phyloP scores from a whole-genome alignment of 1,140 invertebrate genomes.

The Lordiphosa collinella region DNA sequence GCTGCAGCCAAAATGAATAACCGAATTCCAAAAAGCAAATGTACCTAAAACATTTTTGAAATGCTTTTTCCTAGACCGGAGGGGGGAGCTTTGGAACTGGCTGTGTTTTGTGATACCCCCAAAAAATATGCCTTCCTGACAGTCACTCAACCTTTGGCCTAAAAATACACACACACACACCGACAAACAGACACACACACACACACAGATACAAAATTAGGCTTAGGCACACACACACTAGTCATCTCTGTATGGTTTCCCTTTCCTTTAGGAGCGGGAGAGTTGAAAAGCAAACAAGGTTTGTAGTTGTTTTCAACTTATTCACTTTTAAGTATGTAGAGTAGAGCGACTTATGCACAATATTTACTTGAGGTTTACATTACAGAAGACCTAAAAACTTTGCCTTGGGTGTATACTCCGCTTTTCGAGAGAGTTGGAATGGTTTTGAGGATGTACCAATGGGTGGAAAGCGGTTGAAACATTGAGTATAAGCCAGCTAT shows the following conservation, averaged over 20 bases:
- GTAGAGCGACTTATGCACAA: too few species aligned
- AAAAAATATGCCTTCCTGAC: constrained; percentile 4
- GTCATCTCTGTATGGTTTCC: constrained; percentile 9
- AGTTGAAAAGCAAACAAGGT: background rate
- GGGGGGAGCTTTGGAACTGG: background rate
- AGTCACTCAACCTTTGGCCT: constrained; percentile 6
- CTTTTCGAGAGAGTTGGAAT: too few species aligned
- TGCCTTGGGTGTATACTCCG: too few species aligned
- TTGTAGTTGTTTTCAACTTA: background rate
- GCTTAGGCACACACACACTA: constrained; percentile 21
- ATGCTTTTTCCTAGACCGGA: background rate
- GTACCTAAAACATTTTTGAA: too few species aligned
- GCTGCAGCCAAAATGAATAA: constrained; percentile 21
- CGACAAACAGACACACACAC: background rate
- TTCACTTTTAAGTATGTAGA: background rate
- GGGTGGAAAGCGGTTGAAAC: too few species aligned
- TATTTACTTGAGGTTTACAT: background rate
- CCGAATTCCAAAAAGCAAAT: constrained; percentile 30
- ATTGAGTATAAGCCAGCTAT: too few species aligned
- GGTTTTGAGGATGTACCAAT: too few species aligned
- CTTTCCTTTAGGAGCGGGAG: background rate
- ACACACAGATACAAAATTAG: constrained; percentile 27
- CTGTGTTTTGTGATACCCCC: background rate
- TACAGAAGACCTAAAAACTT: background rate
- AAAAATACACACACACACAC: background rate